Evolutionary conservation across 2,888 invertebrate genomes (phyloP), one percentile per base, ranked within the genome.

Genomic region (Apotomis betuletana): DNA sequence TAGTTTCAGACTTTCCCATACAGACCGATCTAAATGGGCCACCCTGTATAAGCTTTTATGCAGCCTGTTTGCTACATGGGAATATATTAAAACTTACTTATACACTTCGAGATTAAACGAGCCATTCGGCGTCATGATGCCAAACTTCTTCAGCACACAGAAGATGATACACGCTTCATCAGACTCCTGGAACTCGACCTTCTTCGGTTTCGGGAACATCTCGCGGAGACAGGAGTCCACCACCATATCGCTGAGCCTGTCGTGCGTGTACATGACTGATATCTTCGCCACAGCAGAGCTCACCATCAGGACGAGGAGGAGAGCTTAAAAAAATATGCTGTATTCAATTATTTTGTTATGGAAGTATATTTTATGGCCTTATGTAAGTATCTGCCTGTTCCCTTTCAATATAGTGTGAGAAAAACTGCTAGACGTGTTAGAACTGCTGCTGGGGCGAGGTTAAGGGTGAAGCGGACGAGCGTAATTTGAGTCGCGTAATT

Each of bases 221-320:
- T 91, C 91, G 64, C 62, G 84, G 27, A 91, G 83, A 72, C 92
- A 93, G 69, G 90, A 88, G 38, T 87, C 79, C 0, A 90, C 91
- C 0, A 90, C 82, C 46, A 87, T 75, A 73, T 92, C 92, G 5
- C 89, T 90, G 0, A 83, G 71, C 57, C 86, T 88, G 70, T 92
- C 92, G 69, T 92, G 92, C 0, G 92, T 91, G 74, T 92, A 92
- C 90, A 92, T 92, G 0, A 92, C 91, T 1, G 92, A 90, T 52
- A 91, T 86, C 0, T 87, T 85, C 2, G 87, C 88, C 36, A 84
- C 76, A 3, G 80, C 71, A 3, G 78, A 75, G 12, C 74, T 76
- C 1, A 80, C 63, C n/a, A 87, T 52, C 9, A 85, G 74, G 2
- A 86, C 57, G 12, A 85, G 1, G 0, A 78, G 6, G 9, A 82